phyloP scores from a whole-genome alignment of 2,888 invertebrate genomes.

The Alloscopus bannaensis region DNA sequence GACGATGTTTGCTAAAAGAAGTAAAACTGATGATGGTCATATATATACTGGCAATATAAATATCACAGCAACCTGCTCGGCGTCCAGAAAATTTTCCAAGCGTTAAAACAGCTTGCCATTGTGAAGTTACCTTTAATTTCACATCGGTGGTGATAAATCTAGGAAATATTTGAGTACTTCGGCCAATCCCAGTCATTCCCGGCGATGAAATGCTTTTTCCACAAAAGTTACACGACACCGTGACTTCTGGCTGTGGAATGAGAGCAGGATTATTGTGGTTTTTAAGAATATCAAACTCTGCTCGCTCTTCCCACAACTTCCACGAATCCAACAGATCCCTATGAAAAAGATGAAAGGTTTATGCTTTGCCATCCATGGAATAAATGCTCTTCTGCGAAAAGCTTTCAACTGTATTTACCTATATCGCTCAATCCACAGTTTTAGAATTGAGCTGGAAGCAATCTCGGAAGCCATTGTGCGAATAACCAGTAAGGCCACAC shows the following conservation, averaged over 20 bases:
- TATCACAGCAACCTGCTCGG: too few relatives aligned
- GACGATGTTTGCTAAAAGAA: slow-evolving; percentile 82
- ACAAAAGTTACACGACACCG: slow-evolving; percentile 95
- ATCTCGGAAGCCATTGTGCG: slow-evolving; percentile 85
- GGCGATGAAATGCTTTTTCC: slow-evolving; percentile 90
- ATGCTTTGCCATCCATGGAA: too few relatives aligned
- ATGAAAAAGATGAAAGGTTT: too few relatives aligned
- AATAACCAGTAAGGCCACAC: slow-evolving; percentile 87
- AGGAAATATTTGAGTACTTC: slow-evolving; percentile 69
- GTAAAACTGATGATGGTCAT: not conserved
- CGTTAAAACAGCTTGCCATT: too few relatives aligned
- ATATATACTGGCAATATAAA: too few relatives aligned
- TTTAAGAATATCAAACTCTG: slow-evolving; percentile 90
- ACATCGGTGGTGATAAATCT: slow-evolving; percentile 68
- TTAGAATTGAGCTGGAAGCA: slow-evolving; percentile 77
- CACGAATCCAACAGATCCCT: slow-evolving; percentile 89
- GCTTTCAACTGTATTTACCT: too few relatives aligned
- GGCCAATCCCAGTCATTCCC: slow-evolving; percentile 60
- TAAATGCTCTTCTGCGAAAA: too few relatives aligned
- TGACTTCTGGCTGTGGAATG: slow-evolving; percentile 78
- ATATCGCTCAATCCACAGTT: slow-evolving; percentile 77
- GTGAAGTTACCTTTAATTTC: slow-evolving; percentile 83
- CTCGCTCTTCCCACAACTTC: slow-evolving; percentile 93
- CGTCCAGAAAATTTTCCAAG: too few relatives aligned
- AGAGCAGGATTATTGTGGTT: slow-evolving; percentile 79